Evolutionary conservation across 2,888 invertebrate genomes (phyloP).

Genomic region (Liodrosophila aerea): DNA sequence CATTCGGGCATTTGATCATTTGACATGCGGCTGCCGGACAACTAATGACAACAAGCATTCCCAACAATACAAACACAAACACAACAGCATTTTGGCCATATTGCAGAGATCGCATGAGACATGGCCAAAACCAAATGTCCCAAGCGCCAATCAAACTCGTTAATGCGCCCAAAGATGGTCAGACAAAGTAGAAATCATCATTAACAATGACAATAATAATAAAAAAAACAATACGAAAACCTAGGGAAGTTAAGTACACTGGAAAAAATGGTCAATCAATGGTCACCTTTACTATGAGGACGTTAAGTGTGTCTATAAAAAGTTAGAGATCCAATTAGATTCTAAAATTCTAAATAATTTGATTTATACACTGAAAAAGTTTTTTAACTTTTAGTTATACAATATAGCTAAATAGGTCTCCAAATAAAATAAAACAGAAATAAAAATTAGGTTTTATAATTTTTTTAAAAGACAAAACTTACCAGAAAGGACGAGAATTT

Average conservation of each 20-base stretch:
- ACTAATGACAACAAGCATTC: conserved; percentile 69
- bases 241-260: not conserved
- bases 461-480: no score
- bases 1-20: conserved; percentile 50
- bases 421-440: no score
- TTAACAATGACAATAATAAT: conserved; percentile 21
- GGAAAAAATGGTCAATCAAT: not conserved
- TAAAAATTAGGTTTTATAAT: no score
- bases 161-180: conserved; percentile 59
- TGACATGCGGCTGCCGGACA: conserved; percentile 72
- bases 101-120: conserved; percentile 43
- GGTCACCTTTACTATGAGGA: not conserved
- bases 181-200: conserved; percentile 43
- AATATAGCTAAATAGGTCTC: no score
- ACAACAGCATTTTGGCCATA: conserved; percentile 69
- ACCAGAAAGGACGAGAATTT: no score
- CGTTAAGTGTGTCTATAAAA: no score
- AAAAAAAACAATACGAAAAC: not conserved
- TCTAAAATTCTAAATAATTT: no score
- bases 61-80: no score
- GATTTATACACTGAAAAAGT: no score
- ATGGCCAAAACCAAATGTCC: conserved; percentile 14
- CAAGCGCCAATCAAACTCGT: conserved; percentile 24
- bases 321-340: no score
- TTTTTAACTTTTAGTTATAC: no score